A percentile compares a stretch with the other conserved stretches of the same genome.
Conservation (phyloP, 2,113 vertebrate genomes). For the Phylloscopus trochilus region DNA sequence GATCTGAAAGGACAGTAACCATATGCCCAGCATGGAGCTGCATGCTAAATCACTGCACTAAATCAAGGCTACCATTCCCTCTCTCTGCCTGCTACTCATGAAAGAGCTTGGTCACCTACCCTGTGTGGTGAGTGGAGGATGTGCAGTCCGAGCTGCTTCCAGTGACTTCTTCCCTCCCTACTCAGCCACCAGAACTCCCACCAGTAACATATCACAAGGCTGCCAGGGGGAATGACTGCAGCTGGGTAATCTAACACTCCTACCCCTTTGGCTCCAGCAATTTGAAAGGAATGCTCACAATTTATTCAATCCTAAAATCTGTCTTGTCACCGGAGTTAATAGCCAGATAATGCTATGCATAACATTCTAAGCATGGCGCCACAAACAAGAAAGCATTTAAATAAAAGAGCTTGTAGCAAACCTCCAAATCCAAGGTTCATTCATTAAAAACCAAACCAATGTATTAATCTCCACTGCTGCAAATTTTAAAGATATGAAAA, state of each 20-base stretch:
- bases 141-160: not conserved
- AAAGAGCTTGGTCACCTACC: not conserved
- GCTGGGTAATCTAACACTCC: not conserved
- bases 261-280: not conserved
- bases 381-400: constrained; percentile 31
- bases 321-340: not conserved
- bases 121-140: not conserved
- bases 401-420: not conserved
- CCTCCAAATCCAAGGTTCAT: not conserved
- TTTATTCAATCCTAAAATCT: constrained; percentile 27
- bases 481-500: not conserved
- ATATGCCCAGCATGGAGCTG: not conserved
- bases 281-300: constrained; percentile 1
- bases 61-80: not conserved
- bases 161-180: not conserved
- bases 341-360: not conserved
- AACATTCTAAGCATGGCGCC: not conserved
- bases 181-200: not conserved
- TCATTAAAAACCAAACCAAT: not conserved
- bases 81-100: not conserved
- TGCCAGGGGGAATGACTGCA: not conserved
- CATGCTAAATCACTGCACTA: too few relatives aligned
- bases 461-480: not conserved
- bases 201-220: not conserved
- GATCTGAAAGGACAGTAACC: not conserved